Base-by-base conservation (phyloP, 2,888 invertebrate species). In the Piscicola geometra region DNA sequence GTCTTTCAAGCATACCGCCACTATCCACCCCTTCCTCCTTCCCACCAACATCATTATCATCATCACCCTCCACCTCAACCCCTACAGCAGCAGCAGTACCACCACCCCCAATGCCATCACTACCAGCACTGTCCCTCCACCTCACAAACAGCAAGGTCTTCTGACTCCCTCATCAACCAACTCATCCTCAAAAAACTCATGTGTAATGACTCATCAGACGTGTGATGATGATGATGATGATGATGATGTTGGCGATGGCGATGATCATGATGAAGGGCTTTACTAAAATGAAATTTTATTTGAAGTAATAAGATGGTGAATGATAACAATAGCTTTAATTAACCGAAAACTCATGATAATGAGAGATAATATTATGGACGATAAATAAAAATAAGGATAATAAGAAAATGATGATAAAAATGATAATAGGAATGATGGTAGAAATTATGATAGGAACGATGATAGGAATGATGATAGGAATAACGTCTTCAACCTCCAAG, bases 141-240 rank as follows among this genome's bases (percentile, higher is more conserved):
- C 3, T n/a, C 9, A 56, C 15, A 3, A 3, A 56, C 60, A 5
- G n/a, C 15, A 25, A 5, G 3, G 9, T 56, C 60, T 21, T 9
- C 9, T 18, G n/a, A n/a, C 21, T 56, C 60, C 3, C 60, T 56
- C 25, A 56, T 56, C 25, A 56, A 56, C 60, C 60, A 56, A 25
- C 5, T 56, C 60, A 56, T 56, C n/a, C 60, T 56, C 25, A 56
- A 56, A 56, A 56, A 56, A 25, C 25, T 56, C 60, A 56, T 56
- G 60, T 25, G n/a, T 25, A n/a, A 56, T n/a, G 60, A 56, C 60
- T 56, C 60, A 5, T 56, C 60, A 18, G 60, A 56, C n/a, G 60
- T 56, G n/a, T 56, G 60, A 56, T 35, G 64, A 56, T 73, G 64
- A 35, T 35, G 66, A 74, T 33, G 67, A 66, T 0, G 32, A 30